phyloP scores from a whole-genome alignment of 2,113 vertebrate species.

The Rhipidura dahli region DNA sequence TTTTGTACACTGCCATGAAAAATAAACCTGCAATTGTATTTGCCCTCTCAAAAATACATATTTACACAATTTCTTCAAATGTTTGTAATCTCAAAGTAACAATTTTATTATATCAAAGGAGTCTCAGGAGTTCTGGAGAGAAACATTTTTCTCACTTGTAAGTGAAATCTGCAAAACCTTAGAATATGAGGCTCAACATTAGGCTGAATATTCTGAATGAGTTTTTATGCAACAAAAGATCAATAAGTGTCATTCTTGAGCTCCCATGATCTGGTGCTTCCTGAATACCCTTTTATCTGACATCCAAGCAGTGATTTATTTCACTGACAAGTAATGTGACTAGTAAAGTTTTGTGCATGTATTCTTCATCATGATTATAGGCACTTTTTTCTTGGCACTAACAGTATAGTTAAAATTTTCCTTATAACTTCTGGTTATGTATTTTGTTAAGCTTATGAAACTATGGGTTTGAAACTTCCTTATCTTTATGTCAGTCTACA shows the following conservation, averaged over 20 bases:
- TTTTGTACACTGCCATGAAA: not conserved
- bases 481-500: not conserved
- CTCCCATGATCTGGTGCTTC: not conserved
- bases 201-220: not conserved
- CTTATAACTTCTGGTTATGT: not conserved
- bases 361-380: not conserved
- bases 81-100: not conserved
- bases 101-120: not conserved
- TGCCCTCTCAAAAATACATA: not conserved
- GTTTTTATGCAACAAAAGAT: not conserved
- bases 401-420: not conserved
- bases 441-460: not conserved
- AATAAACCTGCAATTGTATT: not conserved
- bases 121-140: not conserved
- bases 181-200: not conserved
- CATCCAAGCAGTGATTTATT: not conserved
- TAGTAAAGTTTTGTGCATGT: not conserved
- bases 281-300: not conserved
- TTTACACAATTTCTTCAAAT: not conserved
- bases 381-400: too few relatives aligned
- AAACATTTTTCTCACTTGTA: not conserved
- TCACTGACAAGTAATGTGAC: not conserved
- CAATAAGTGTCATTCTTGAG: not conserved
- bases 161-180: not conserved
- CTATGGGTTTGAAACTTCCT: not conserved